Evolutionary conservation across 2,113 vertebrate species (phyloP).

Genomic region (Seriola aureovittata): DNA sequence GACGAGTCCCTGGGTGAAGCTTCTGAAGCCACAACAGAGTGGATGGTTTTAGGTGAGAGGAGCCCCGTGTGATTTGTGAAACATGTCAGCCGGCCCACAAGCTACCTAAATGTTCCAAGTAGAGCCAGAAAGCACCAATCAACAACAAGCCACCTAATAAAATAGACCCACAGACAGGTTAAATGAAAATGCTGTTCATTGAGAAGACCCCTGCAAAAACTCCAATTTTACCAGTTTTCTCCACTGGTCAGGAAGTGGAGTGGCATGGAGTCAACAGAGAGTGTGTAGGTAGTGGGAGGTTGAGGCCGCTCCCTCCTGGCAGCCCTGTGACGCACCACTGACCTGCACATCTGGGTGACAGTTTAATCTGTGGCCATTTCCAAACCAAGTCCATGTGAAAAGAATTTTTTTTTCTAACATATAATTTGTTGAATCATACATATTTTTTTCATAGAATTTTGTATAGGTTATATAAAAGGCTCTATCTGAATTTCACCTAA

Average conservation of each 20-base stretch:
- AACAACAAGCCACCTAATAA: constrained; percentile 55
- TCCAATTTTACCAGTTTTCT: not conserved
- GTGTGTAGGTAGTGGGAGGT: constrained; percentile 42
- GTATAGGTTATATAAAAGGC: constrained; percentile 82
- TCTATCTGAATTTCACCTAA: constrained; percentile 75
- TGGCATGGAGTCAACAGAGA: constrained; percentile 27
- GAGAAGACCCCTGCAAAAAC: constrained; percentile 40
- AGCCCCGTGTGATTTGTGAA: constrained; percentile 31
- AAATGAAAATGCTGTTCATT: constrained; percentile 41
- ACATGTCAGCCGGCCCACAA: constrained; percentile 32
- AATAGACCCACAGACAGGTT: constrained; percentile 40
- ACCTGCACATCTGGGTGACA: constrained; percentile 24
- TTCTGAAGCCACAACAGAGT: constrained; percentile 58
- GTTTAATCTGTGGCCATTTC: constrained; percentile 23
- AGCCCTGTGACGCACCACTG: constrained; percentile 29
- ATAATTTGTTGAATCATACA: constrained; percentile 73
- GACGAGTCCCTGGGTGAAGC: constrained; percentile 60
- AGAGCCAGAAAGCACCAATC: constrained; percentile 69
- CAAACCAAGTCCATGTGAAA: constrained; percentile 48
- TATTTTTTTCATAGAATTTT: constrained; percentile 77
- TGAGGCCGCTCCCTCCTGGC: constrained; percentile 44
- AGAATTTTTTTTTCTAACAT: constrained; percentile 54
- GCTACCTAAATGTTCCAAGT: constrained; percentile 56
- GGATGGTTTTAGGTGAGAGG: constrained; percentile 45
- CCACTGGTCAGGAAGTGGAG: constrained; percentile 37